A percentile compares a stretch with the other conserved stretches of the same genome.
Evolutionary conservation across 1,140 invertebrate genomes (phyloP).

Genomic region (Oryzaephilus surinamensis): DNA sequence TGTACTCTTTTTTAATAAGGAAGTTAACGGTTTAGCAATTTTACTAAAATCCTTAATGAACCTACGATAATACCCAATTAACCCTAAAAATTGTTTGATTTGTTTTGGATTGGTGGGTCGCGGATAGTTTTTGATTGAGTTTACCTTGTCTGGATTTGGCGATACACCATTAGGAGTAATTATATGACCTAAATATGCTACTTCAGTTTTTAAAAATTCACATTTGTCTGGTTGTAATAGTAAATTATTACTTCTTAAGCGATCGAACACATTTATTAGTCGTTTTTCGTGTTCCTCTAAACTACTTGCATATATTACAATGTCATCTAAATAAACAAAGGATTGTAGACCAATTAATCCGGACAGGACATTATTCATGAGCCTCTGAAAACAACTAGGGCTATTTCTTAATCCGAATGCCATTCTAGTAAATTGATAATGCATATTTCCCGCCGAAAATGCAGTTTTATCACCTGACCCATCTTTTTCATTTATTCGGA

Average conservation of each 20-base stretch:
- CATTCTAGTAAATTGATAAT: slow-evolving; percentile 34
- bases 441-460: slow-evolving; percentile 32
- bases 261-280: slow-evolving; percentile 27
- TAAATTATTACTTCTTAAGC: slow-evolving; percentile 26
- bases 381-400: slow-evolving; percentile 25
- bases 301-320: slow-evolving; percentile 29
- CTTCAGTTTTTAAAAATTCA: slow-evolving; percentile 30
- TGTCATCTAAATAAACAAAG: slow-evolving; percentile 37
- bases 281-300: slow-evolving; percentile 25
- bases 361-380: slow-evolving; percentile 30
- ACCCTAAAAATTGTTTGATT: slow-evolving; percentile 16
- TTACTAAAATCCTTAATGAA: slow-evolving; percentile 8
- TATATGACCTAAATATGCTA: slow-evolving; percentile 31
- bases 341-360: slow-evolving; percentile 24
- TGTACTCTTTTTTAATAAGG: slow-evolving; percentile 12
- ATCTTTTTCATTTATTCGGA: slow-evolving; percentile 32
- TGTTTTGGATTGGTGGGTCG: slow-evolving; percentile 25
- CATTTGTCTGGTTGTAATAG: slow-evolving; percentile 36
- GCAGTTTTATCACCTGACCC: slow-evolving; percentile 40
- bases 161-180: slow-evolving; percentile 32
- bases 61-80: slow-evolving; percentile 16
- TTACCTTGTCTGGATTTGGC: slow-evolving; percentile 36
- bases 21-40: slow-evolving; percentile 10
- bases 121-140: slow-evolving; percentile 32
- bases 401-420: slow-evolving; percentile 30